phyloP scores from a whole-genome alignment of 2,888 invertebrate genomes.

The Tetrapedia diversipes region DNA sequence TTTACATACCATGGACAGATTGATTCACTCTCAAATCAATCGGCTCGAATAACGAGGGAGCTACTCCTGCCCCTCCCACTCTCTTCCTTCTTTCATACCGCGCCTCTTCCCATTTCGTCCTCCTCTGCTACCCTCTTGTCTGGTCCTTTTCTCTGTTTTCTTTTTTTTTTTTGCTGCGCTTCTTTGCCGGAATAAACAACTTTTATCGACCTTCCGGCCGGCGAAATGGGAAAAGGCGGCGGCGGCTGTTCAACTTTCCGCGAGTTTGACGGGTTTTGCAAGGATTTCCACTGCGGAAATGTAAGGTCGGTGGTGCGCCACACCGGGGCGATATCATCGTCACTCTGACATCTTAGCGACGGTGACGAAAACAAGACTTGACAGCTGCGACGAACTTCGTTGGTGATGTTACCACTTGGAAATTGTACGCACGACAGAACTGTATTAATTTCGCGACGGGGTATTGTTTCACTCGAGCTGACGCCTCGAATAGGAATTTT shows the following conservation, averaged over 20 bases:
- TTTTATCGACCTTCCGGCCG: conserved; percentile 75
- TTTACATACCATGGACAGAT: conserved; percentile 77
- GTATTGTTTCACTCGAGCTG: conserved; percentile 12
- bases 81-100: conserved; percentile 53
- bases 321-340: conserved; percentile 54
- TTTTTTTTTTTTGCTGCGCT: conserved; percentile 52
- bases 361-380: conserved; percentile 63
- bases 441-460: conserved; percentile 39
- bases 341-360: conserved; percentile 58
- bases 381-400: conserved; percentile 39
- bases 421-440: conserved; percentile 19
- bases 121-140: conserved; percentile 17
- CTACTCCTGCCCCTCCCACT: conserved; percentile 52
- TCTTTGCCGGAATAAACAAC: conserved; percentile 77
- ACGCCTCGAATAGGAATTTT: conserved; percentile 3
- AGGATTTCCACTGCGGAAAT: conserved; percentile 67
- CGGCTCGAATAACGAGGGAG: conserved; percentile 63
- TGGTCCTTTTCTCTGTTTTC: conserved; percentile 46
- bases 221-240: conserved; percentile 72
- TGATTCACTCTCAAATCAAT: conserved; percentile 74
- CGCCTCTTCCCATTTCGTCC: conserved; percentile 45
- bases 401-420: conserved; percentile 30
- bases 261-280: conserved; percentile 71
- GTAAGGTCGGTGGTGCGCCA: conserved; percentile 50
- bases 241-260: conserved; percentile 68